Evolutionary conservation across 2,797 vertebrate species (phyloP).

Genomic region (Emys orbicularis): DNA sequence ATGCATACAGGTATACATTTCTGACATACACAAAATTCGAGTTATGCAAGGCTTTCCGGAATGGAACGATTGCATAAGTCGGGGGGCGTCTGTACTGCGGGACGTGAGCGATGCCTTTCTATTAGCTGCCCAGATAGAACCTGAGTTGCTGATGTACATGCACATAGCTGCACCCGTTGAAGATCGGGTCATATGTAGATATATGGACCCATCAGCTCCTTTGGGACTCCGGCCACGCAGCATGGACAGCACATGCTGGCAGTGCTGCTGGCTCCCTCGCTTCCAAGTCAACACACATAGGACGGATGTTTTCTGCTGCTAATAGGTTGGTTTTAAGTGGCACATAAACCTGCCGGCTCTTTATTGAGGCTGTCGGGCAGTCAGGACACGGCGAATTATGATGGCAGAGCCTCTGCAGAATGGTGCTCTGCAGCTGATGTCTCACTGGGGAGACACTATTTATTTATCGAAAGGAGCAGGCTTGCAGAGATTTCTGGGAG

Average conservation of each 20-base stretch:
- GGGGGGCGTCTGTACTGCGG: background rate
- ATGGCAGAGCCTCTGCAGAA: background rate
- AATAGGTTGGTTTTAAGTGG: slow-evolving; percentile 51
- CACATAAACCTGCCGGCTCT: slow-evolving; percentile 68
- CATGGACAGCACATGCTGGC: background rate
- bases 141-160: background rate
- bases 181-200: rapidly evolving
- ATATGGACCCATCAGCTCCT: background rate
- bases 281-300: background rate
- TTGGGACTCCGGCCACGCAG: too few species aligned
- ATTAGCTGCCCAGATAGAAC: background rate
- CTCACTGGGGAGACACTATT: slow-evolving; percentile 49
- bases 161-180: background rate
- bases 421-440: slow-evolving; percentile 46
- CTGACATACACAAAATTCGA: too few species aligned
- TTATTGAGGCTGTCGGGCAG: slow-evolving; percentile 71
- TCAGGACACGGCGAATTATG: slow-evolving; percentile 68
- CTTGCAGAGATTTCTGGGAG: slow-evolving; percentile 48
- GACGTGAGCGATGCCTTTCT: background rate
- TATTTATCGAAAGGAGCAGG: slow-evolving; percentile 61
- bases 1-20: too few species aligned
- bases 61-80: too few species aligned
- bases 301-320: slow-evolving; percentile 22
- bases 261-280: rapidly evolving
- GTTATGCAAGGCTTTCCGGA: too few species aligned